Evolutionary conservation across 2,113 vertebrate genomes (phyloP).

Genomic region (Calypte anna): DNA sequence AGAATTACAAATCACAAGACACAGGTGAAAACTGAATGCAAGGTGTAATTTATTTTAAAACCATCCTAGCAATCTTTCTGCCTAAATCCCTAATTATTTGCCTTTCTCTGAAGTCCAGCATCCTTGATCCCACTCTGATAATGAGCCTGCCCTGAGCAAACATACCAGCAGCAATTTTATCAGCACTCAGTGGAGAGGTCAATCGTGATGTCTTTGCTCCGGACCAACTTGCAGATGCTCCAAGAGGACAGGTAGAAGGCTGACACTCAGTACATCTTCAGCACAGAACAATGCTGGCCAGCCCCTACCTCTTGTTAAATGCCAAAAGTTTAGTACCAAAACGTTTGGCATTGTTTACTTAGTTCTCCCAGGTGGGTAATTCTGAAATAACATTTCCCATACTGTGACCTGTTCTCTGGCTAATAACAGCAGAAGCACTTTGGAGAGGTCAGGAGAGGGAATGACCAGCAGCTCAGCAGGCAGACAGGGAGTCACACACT

Average conservation of each 20-base stretch:
- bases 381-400: neutral
- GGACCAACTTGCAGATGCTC: neutral
- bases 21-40: neutral
- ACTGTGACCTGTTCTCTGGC: neutral
- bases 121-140: neutral
- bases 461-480: neutral
- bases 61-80: neutral
- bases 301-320: neutral
- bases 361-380: neutral
- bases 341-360: neutral
- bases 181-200: neutral
- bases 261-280: neutral
- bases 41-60: neutral
- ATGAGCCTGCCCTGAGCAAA: neutral
- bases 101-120: neutral
- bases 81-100: neutral
- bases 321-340: neutral
- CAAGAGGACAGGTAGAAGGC: neutral
- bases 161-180: neutral
- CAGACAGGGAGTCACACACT: fast-evolving
- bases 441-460: neutral
- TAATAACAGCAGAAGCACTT: neutral
- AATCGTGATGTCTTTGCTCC: neutral
- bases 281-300: neutral
- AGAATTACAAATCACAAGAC: neutral